Evolutionary conservation across 2,113 vertebrate genomes (phyloP).

Genomic region (Progne subis): DNA sequence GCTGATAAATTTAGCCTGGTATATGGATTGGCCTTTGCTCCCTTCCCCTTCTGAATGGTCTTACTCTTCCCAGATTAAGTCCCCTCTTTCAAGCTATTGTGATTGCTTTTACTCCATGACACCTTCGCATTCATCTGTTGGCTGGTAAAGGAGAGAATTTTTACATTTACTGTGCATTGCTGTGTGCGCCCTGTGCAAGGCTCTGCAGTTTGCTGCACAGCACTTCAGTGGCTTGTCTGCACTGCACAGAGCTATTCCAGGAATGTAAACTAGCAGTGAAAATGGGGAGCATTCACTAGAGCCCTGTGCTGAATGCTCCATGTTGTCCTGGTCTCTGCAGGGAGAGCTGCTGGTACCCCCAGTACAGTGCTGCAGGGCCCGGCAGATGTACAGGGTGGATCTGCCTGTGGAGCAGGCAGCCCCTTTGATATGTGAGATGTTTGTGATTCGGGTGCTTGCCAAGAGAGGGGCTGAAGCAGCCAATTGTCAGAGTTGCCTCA

Average conservation of each 20-base stretch:
- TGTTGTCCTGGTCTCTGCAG: neutral
- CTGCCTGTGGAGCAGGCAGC: constrained; percentile 35
- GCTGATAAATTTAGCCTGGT: neutral
- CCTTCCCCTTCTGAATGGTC: neutral
- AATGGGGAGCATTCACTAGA: fast-evolving
- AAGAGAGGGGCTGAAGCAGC: constrained; percentile 48
- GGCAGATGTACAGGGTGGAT: constrained; percentile 36
- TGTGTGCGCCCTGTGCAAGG: neutral
- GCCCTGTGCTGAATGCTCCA: neutral
- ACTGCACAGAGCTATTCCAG: neutral
- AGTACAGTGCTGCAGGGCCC: neutral
- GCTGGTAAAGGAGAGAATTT: neutral
- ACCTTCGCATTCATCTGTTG: neutral
- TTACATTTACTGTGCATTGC: neutral
- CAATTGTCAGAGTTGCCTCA: constrained; percentile 66
- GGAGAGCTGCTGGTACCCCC: neutral
- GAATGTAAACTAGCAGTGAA: neutral
- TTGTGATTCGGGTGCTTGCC: constrained; percentile 27
- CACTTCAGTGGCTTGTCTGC: neutral
- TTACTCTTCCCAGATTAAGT: neutral
- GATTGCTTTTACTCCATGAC: neutral
- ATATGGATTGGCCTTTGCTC: neutral
- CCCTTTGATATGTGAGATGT: constrained; percentile 65
- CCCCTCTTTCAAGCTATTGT: neutral
- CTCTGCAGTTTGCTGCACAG: neutral